These are phyloP conservation scores for Charina bottae DNA, from an alignment of 2,113 vertebrate genomes.

Conservation along the genomic window DNA sequence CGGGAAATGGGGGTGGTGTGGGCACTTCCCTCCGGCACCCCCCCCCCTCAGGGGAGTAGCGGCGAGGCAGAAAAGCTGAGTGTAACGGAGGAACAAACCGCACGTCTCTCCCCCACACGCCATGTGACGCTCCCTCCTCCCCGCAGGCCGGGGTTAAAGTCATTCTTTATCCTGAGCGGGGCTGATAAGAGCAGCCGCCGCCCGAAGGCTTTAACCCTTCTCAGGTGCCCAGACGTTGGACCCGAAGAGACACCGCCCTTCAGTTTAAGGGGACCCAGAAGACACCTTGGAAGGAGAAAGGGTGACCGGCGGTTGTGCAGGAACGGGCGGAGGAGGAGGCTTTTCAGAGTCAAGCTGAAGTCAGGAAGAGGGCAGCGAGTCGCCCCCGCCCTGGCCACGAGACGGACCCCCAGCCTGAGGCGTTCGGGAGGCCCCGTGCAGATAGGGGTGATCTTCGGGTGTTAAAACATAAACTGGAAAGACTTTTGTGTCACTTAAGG, in stretches of 20 bases:
- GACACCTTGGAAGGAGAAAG: background rate
- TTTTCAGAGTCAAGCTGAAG: background rate
- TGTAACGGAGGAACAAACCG: conserved; percentile 1
- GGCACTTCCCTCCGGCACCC: background rate
- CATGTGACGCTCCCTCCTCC: conserved; percentile 24
- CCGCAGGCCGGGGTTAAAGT: background rate
- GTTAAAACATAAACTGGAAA: background rate
- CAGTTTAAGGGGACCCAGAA: background rate
- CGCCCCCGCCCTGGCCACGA: background rate
- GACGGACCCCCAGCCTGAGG: background rate
- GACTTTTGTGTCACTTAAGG: background rate
- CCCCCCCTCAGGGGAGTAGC: background rate
- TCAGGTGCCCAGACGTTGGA: background rate
- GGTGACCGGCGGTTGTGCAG: background rate
- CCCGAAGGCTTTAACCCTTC: background rate
- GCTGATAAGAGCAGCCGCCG: conserved; percentile 11
- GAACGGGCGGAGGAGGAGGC: background rate
- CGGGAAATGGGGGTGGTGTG: background rate
- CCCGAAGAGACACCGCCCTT: no score
- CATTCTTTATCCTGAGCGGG: background rate
- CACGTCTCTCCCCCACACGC: background rate
- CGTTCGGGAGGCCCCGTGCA: background rate
- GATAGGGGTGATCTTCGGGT: background rate
- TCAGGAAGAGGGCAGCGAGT: background rate
- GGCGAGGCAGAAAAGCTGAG: conserved; percentile 21